These are phyloP conservation scores for Agrotis ipsilon DNA, from an alignment of 2,888 invertebrate genomes.

Conservation along the genomic window DNA sequence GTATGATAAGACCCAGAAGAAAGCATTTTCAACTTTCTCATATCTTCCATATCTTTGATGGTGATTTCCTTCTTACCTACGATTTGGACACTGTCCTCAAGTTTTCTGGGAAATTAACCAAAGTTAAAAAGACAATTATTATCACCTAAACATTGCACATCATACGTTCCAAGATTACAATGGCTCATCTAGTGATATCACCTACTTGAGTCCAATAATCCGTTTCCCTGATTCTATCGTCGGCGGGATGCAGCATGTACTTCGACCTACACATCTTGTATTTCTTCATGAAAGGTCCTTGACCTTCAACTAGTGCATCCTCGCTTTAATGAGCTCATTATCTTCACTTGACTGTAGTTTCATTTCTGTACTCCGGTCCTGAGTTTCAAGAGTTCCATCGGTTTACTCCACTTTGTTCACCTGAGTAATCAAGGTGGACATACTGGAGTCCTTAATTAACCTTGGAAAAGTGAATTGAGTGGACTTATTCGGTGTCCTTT, in stretches of 20 bases:
- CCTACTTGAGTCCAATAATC: constrained; percentile 49
- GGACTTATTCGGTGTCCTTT: too few relatives aligned
- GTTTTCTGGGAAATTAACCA: background rate
- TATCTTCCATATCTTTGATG: background rate
- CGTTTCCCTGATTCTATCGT: constrained; percentile 45
- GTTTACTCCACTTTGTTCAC: too few relatives aligned
- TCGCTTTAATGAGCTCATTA: constrained; percentile 20
- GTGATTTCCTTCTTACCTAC: background rate
- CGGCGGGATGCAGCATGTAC: constrained; percentile 34
- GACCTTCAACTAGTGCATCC: constrained; percentile 12
- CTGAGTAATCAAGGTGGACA: too few relatives aligned
- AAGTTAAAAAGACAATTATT: background rate
- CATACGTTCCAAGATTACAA: constrained; percentile 7
- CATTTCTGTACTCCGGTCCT: background rate
- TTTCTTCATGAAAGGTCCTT: background rate
- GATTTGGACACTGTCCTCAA: background rate
- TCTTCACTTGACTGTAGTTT: background rate
- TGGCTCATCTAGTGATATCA: constrained; percentile 51
- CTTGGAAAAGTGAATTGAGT: too few relatives aligned
- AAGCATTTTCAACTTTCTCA: too few relatives aligned
- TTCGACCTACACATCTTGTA: constrained; percentile 2
- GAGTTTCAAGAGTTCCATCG: too few relatives aligned
- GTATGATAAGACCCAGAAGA: too few relatives aligned
- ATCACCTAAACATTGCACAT: constrained; percentile 12
- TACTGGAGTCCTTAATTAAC: too few relatives aligned